Evolutionary conservation across 2,797 vertebrate genomes (phyloP).

Genomic region (Etheostoma perlongum): DNA sequence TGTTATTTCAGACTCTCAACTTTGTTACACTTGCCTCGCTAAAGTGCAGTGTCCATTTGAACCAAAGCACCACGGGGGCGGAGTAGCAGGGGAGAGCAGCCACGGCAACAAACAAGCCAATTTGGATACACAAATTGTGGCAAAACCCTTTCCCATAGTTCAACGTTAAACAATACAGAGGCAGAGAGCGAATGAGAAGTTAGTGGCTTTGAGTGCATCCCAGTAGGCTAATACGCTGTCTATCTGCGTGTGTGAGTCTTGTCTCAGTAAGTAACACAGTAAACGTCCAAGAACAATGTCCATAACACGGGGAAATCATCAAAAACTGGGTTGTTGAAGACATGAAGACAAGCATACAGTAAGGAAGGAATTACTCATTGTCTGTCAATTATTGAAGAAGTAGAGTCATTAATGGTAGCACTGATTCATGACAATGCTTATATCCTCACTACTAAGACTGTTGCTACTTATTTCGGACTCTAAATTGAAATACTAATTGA

Average conservation of each 20-base stretch:
- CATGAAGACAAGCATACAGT: slow-evolving; percentile 46
- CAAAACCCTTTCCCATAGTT: slow-evolving; percentile 71
- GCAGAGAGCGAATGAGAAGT: slow-evolving; percentile 67
- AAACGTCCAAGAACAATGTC: slow-evolving; percentile 51
- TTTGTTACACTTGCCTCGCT: slow-evolving; percentile 44
- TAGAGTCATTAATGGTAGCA: slow-evolving; percentile 45
- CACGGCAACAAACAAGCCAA: slow-evolving; percentile 70
- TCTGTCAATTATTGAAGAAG: slow-evolving; percentile 54
- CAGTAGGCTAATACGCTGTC: slow-evolving; percentile 56
- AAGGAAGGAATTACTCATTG: slow-evolving; percentile 66
- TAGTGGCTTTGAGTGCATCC: slow-evolving; percentile 68
- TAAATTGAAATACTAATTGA: slow-evolving; percentile 37
- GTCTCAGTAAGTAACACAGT: slow-evolving; percentile 43
- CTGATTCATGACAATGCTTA: slow-evolving; percentile 53
- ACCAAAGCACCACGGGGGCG: slow-evolving; percentile 44
- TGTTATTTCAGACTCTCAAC: slow-evolving; percentile 41
- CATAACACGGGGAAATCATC: slow-evolving; percentile 56
- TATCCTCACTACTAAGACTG: slow-evolving; percentile 22
- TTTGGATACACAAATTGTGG: slow-evolving; percentile 71
- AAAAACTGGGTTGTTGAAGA: slow-evolving; percentile 26
- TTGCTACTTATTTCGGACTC: slow-evolving; percentile 28
- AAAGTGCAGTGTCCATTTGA: slow-evolving; percentile 51
- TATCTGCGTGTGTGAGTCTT: slow-evolving; percentile 38
- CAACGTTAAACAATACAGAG: slow-evolving; percentile 68
- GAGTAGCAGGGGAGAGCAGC: slow-evolving; percentile 44